phyloP scores from a whole-genome alignment of 2,797 vertebrate genomes.

The Limnodromus scolopaceus region DNA sequence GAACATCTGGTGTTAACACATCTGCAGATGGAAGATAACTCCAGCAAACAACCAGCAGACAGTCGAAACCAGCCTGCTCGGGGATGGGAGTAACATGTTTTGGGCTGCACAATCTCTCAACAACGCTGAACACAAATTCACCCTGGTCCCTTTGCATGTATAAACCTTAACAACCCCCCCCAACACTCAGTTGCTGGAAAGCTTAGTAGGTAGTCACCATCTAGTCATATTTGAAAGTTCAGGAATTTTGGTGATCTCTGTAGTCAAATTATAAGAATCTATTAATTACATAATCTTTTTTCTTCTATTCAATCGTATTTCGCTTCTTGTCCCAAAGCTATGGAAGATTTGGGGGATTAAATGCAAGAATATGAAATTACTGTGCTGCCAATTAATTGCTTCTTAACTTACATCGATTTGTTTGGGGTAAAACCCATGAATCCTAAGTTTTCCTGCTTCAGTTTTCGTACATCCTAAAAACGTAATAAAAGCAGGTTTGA shows the following conservation, averaged over 20 bases:
- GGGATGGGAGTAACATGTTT: background rate
- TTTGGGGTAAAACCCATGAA: conserved; percentile 17
- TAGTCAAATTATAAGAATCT: background rate
- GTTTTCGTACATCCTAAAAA: conserved; percentile 47
- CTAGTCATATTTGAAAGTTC: background rate
- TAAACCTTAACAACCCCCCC: background rate
- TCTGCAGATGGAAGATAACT: background rate
- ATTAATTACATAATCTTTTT: background rate
- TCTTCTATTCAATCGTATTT: background rate
- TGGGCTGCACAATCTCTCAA: background rate
- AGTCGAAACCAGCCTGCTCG: background rate
- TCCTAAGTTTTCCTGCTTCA: conserved; percentile 48
- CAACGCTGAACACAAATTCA: background rate
- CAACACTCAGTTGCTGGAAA: background rate
- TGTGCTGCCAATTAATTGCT: background rate
- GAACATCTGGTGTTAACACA: background rate
- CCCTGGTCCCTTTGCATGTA: background rate
- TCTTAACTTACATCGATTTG: background rate
- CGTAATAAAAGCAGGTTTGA: conserved; percentile 74
- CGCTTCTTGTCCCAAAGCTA: background rate
- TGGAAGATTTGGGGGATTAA: background rate
- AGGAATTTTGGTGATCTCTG: background rate
- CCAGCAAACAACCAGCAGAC: background rate
- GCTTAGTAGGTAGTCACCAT: background rate
- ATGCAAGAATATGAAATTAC: background rate